These are phyloP conservation scores for Tragulus kanchil DNA, from an alignment of 2,113 vertebrate species.

Conservation along the genomic window DNA sequence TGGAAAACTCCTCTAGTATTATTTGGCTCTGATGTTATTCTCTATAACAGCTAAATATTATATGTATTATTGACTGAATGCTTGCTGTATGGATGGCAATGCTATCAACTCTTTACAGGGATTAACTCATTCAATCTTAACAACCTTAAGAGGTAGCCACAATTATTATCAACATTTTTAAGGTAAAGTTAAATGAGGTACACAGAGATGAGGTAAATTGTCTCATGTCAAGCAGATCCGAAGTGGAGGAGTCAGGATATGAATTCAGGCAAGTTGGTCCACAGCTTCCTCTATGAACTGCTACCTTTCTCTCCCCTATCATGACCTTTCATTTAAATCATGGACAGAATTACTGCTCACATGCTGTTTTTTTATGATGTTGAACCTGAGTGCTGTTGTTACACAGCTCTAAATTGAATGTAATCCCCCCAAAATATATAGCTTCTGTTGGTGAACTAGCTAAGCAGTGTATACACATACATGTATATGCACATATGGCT, in stretches of 20 bases:
- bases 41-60: not conserved
- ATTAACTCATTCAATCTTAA: not conserved
- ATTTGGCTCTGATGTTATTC: not conserved
- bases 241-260: not conserved
- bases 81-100: not conserved
- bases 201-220: not conserved
- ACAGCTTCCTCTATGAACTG: not conserved
- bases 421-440: not conserved
- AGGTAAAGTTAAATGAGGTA: not conserved
- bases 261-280: not conserved
- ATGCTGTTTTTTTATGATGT: not conserved
- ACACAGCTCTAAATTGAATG: not conserved
- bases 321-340: not conserved
- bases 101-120: not conserved
- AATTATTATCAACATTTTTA: not conserved
- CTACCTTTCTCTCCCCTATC: not conserved
- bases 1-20: not conserved
- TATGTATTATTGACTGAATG: not conserved
- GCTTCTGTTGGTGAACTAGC: not conserved
- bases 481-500: not conserved
- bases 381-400: not conserved
- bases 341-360: not conserved
- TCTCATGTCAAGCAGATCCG: not conserved
- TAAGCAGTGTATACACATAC: not conserved
- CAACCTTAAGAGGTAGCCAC: not conserved